A percentile compares a stretch with the other conserved stretches of the same genome.
phyloP scores from a whole-genome alignment of 2,797 vertebrate genomes.

The Malurus splendens region DNA sequence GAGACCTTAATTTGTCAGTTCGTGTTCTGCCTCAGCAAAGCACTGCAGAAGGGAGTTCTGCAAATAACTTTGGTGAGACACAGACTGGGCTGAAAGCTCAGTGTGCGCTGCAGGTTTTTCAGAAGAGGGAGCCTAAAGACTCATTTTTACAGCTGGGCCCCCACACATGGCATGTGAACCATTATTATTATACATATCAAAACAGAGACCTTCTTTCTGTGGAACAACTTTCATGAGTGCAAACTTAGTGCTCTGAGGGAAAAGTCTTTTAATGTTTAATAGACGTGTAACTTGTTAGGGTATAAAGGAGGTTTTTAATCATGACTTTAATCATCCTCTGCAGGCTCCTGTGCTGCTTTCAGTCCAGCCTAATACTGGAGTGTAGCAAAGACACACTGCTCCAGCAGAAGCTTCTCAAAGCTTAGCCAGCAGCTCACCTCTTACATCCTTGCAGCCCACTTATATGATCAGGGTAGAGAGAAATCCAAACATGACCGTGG shows the following conservation, averaged over 20 bases:
- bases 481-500: background rate
- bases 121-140: background rate
- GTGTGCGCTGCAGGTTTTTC: background rate
- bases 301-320: background rate
- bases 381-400: fast-evolving
- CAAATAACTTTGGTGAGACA: background rate
- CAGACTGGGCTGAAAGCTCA: background rate
- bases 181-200: background rate
- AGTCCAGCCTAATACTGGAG: background rate
- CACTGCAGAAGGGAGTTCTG: background rate
- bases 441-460: background rate
- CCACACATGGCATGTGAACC: background rate
- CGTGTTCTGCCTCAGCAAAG: background rate
- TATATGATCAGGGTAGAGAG: background rate
- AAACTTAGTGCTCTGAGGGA: background rate
- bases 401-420: background rate
- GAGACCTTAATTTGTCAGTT: slow-evolving; percentile 1
- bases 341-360: background rate
- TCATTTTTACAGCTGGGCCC: background rate
- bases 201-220: background rate
- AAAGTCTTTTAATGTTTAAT: background rate
- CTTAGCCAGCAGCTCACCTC: background rate
- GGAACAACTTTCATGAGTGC: background rate
- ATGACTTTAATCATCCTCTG: background rate
- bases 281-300: background rate